Base-by-base conservation (phyloP, 2,888 invertebrate species). In the Cenopis cana region DNA sequence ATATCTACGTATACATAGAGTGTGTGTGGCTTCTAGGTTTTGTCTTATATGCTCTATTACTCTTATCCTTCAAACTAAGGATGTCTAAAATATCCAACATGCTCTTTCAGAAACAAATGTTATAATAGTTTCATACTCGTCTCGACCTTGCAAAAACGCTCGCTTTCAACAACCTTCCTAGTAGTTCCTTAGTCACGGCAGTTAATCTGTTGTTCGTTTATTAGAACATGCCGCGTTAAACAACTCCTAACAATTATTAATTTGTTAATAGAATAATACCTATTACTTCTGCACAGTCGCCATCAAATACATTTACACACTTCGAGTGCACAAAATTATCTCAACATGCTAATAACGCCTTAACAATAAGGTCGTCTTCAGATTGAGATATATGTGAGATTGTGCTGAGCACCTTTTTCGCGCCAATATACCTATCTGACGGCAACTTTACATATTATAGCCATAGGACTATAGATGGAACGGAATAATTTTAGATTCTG, bases 61-160 rank as follows among this genome's bases (percentile, higher is more conserved):
- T 59, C 41, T 59, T 9, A 59, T 59, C 59, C 59, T 59, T 59
- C 59, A 41, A 20, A 41, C 8, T 24, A 20, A 59, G 59, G 59
- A 59, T 38, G 18, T 8, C 14, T 9, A 8, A n/a, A 9, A 60
- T 60, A 52, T 18, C 11, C 41, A 38, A 46, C 24, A 20, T 60
- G 60, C n/a, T 17, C 20, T 17, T 60, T 61, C n/a, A 69, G 11
- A 33, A 62, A 46, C 56, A 50, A 62, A 64, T 50, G 17, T 38
- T 56, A 56, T 61, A 20, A 69, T 57, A 41, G 57, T 33, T 59
- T 69, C 52, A 46, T 41, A 60, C 8, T 14, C 36, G 18, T 49
- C 14, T 54, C 79, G 77, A 76, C 84, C 83, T 84, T 84, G 80
- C 71, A 69, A 76, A 73, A 76, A 73, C 75, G 80, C 79, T 82